Conservation (phyloP, 2,888 invertebrate genomes). For the Vanessa cardui region DNA sequence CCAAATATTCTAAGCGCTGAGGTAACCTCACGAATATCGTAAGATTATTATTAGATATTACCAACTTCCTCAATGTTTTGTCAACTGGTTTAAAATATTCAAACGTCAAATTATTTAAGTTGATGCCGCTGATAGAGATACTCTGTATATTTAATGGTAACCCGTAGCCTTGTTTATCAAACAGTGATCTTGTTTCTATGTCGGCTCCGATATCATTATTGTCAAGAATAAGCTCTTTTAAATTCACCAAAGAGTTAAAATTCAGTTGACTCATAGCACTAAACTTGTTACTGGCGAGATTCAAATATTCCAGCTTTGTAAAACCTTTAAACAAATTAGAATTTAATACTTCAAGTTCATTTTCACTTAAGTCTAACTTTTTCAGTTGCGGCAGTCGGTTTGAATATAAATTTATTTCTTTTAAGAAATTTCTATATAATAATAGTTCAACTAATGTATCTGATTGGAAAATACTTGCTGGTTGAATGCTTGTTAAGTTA, state of each 20-base stretch:
- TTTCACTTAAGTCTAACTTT: slow-evolving; percentile 66
- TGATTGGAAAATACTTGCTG: slow-evolving; percentile 52
- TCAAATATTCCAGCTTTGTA: slow-evolving; percentile 62
- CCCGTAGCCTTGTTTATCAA: slow-evolving; percentile 60
- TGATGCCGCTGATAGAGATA: slow-evolving; percentile 58
- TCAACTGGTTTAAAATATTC: slow-evolving; percentile 64
- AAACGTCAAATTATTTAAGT: slow-evolving; percentile 54
- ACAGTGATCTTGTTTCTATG: slow-evolving; percentile 54
- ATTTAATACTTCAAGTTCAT: slow-evolving; percentile 60
- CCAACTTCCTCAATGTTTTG: slow-evolving; percentile 63
- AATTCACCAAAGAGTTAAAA: slow-evolving; percentile 61
- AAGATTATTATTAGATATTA: slow-evolving; percentile 79
- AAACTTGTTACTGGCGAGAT: slow-evolving; percentile 68
- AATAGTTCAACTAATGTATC: slow-evolving; percentile 53
- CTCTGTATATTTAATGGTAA: slow-evolving; percentile 56
- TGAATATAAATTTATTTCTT: slow-evolving; percentile 51
- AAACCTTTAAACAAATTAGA: slow-evolving; percentile 60
- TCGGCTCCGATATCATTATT: slow-evolving; percentile 65
- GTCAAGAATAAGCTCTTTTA: slow-evolving; percentile 67
- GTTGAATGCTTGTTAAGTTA: slow-evolving; percentile 53
- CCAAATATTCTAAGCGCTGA: slow-evolving; percentile 78
- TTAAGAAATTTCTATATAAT: slow-evolving; percentile 59
- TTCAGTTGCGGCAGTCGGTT: slow-evolving; percentile 60
- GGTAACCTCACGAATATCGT: slow-evolving; percentile 79
- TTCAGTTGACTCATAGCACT: slow-evolving; percentile 57